phyloP scores from a whole-genome alignment of 2,113 vertebrate species.

The Megaleporinus macrocephalus region DNA sequence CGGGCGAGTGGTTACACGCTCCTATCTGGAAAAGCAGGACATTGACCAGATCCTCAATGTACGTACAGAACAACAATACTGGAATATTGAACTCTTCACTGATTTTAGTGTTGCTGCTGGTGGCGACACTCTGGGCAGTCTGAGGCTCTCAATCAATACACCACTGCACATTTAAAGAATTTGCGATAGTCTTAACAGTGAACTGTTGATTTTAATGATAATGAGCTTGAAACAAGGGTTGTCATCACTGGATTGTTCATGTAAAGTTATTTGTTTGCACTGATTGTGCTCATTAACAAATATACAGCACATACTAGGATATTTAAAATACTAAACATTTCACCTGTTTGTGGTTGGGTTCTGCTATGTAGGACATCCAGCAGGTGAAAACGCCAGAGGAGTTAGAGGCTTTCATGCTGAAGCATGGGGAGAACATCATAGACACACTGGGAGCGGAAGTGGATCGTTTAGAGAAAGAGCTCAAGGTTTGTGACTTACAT shows the following conservation, averaged over 20 bases:
- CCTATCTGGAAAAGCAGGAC: conserved; percentile 98
- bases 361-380: conserved; percentile 88
- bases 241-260: too few relatives aligned
- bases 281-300: background rate
- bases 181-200: background rate
- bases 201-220: background rate
- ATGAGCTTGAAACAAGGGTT: background rate
- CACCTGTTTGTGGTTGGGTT: background rate
- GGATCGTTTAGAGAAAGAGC: conserved; percentile 94
- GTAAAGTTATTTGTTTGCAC: too few relatives aligned
- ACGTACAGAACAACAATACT: conserved; percentile 60
- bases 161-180: background rate
- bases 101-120: background rate
- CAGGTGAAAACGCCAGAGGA: conserved; percentile 95
- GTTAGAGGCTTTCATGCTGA: conserved; percentile 96
- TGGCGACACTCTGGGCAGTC: too few relatives aligned
- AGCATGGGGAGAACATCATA: conserved; percentile 97
- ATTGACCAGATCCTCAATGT: conserved; percentile 94
- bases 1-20: conserved; percentile 94
- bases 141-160: too few relatives aligned
- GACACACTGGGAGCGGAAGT: conserved; percentile 96
- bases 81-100: background rate
- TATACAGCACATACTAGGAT: background rate
- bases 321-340: background rate
- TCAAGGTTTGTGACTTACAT: conserved; percentile 82